Base-by-base conservation (phyloP, 2,113 vertebrate species). In the Oncorhynchus mykiss region DNA sequence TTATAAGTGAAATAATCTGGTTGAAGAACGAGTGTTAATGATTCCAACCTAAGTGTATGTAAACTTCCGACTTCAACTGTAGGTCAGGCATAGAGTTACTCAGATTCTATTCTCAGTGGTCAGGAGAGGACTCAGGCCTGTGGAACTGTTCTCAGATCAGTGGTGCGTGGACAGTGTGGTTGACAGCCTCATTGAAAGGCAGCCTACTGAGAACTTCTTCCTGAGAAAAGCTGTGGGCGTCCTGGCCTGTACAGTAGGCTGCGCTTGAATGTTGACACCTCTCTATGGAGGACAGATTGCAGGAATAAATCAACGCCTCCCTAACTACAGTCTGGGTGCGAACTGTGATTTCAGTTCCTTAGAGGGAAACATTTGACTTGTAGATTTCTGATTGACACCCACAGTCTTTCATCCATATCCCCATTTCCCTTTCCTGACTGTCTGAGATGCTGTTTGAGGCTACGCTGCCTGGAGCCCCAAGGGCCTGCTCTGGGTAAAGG, bases 281-380 rank as follows among this genome's bases (percentile, higher is more conserved):
- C 64, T 57, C 24, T 39, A 24, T 27, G 64, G 29, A 31, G 51
- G 20, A 22, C 59, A n/a, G 54, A 57, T 29, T 45, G 51, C 22
- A 1, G 8, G 74, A 64, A 31, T 31, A 48, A 69, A 48, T 74
- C 48, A 78, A 49, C 39, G n/a, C 25, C 62, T 24, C 68, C 20
- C 64, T 8, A 59, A 73, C 68, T 12, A 13, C 5, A 5, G 45
- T 24, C 39, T 74, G 54, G 72, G 14, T 66, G 54, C 16, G 31
- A 66, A 74, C 72, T 22, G 45, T 51, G 70, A 70, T 29, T 31
- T 48, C 70, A 16, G 31, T 67, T 67, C 29, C 13, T 74, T 45
- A 9, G 6, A 68, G 3, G 4, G 67, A 67, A 25, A n/a, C 49
- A 51, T 22, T 22, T 4, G 48, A 31, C 4, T 57, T 29, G 27